phyloP scores from a whole-genome alignment of 2,888 invertebrate species.

The Horisme vitalbata region DNA sequence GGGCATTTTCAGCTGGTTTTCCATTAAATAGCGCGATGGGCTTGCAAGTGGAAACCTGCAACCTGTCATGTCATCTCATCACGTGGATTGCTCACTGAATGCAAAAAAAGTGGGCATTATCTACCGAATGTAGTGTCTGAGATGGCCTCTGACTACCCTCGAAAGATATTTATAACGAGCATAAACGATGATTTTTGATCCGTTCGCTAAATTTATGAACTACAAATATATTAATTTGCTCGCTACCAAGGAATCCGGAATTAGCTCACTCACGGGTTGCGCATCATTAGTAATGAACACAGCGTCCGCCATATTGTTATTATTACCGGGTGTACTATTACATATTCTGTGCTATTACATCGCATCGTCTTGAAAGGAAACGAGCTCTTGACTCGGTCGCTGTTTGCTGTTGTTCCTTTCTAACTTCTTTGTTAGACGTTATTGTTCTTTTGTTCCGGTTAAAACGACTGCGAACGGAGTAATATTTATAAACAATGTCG shows the following conservation, averaged over 20 bases:
- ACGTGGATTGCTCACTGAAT: too few relatives aligned
- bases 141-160: too few relatives aligned
- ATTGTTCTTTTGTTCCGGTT: constrained; percentile 73
- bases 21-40: too few relatives aligned
- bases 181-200: not conserved
- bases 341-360: constrained; percentile 57
- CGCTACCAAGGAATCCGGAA: constrained; percentile 38
- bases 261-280: constrained; percentile 50
- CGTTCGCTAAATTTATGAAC: constrained; percentile 21
- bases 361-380: constrained; percentile 64
- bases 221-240: constrained; percentile 36
- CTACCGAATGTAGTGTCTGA: too few relatives aligned
- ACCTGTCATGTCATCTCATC: too few relatives aligned
- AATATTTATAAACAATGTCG: constrained; percentile 69
- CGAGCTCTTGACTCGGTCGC: constrained; percentile 55
- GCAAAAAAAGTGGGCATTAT: too few relatives aligned
- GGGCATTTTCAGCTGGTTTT: too few relatives aligned
- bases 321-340: constrained; percentile 51
- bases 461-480: constrained; percentile 43
- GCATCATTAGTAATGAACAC: constrained; percentile 56
- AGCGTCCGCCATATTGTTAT: constrained; percentile 66
- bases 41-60: too few relatives aligned
- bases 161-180: not conserved
- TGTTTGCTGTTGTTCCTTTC: constrained; percentile 73
- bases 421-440: constrained; percentile 70